phyloP scores from a whole-genome alignment of 2,113 vertebrate species.

The Poeciliopsis retropinna region DNA sequence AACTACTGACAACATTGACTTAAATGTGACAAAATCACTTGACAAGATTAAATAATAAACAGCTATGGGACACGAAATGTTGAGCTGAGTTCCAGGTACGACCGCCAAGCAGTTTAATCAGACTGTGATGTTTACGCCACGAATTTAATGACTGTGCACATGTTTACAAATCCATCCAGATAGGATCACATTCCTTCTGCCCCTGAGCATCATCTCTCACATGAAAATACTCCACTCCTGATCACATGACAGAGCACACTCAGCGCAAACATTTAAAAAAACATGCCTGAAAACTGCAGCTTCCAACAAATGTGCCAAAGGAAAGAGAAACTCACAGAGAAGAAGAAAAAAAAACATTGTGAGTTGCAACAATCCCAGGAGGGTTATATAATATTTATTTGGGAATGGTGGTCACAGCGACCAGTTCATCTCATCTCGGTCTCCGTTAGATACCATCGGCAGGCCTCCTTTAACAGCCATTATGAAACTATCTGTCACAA shows the following conservation, averaged over 20 bases:
- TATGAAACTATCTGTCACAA: constrained; percentile 42
- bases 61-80: too few species aligned
- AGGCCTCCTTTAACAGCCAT: constrained; percentile 36
- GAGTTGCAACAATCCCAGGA: constrained; percentile 24
- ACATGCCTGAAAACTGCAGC: not conserved
- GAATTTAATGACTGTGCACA: constrained; percentile 5
- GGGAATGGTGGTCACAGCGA: constrained; percentile 52
- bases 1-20: too few species aligned
- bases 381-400: constrained; percentile 61
- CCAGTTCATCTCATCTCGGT: constrained; percentile 44
- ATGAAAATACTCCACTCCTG: constrained; percentile 6
- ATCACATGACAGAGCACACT: constrained; percentile 1
- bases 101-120: not conserved
- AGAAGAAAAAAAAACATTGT: not conserved
- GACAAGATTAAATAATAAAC: too few species aligned
- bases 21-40: too few species aligned
- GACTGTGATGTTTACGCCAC: not conserved
- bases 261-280: not conserved
- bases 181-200: constrained; percentile 29
- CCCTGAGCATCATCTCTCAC: constrained; percentile 24
- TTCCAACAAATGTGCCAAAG: constrained; percentile 1
- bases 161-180: constrained; percentile 29
- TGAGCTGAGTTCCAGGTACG: too few species aligned
- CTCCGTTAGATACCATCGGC: constrained; percentile 43
- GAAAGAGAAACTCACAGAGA: constrained; percentile 4